These are phyloP conservation scores for Brotula barbata DNA, from an alignment of 2,797 vertebrate genomes.

Conservation along the genomic window DNA sequence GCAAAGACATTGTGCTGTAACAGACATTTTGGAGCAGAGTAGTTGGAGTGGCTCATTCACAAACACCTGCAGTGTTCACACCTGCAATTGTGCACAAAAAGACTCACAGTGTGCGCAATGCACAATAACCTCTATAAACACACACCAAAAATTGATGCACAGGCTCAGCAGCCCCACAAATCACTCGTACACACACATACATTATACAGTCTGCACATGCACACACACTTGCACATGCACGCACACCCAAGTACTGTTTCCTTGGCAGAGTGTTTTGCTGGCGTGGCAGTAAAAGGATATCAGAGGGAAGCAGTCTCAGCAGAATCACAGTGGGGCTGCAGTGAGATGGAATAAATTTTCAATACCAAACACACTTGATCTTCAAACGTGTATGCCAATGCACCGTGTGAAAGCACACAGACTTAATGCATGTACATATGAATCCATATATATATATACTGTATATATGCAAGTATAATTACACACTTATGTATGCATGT, in stretches of 20 bases:
- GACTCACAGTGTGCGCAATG: neutral
- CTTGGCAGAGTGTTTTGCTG: slow-evolving; percentile 67
- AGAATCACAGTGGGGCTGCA: slow-evolving; percentile 60
- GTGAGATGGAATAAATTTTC: slow-evolving; percentile 64
- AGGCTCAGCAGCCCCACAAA: neutral
- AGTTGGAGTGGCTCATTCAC: slow-evolving; percentile 27
- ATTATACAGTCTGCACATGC: no score
- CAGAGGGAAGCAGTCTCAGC: slow-evolving; percentile 71
- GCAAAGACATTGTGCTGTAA: slow-evolving; percentile 15
- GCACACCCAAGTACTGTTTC: slow-evolving; percentile 12
- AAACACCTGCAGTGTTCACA: slow-evolving; percentile 45
- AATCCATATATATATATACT: no score
- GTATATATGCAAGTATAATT: slow-evolving; percentile 2
- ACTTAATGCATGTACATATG: slow-evolving; percentile 30
- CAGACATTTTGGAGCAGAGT: slow-evolving; percentile 3
- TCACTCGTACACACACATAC: neutral
- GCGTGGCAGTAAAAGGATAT: slow-evolving; percentile 71
- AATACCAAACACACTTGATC: slow-evolving; percentile 44
- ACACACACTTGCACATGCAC: slow-evolving; percentile 1
- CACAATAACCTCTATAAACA: slow-evolving; percentile 5
- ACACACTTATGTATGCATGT: slow-evolving; percentile 16
- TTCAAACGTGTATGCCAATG: slow-evolving; percentile 19
- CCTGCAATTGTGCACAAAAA: slow-evolving; percentile 6
- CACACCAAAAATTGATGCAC: slow-evolving; percentile 13
- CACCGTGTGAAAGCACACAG: neutral